Base-by-base conservation (phyloP, 37 sponge, comb jelly and placozoan species). In the Oscarella lobularis region DNA sequence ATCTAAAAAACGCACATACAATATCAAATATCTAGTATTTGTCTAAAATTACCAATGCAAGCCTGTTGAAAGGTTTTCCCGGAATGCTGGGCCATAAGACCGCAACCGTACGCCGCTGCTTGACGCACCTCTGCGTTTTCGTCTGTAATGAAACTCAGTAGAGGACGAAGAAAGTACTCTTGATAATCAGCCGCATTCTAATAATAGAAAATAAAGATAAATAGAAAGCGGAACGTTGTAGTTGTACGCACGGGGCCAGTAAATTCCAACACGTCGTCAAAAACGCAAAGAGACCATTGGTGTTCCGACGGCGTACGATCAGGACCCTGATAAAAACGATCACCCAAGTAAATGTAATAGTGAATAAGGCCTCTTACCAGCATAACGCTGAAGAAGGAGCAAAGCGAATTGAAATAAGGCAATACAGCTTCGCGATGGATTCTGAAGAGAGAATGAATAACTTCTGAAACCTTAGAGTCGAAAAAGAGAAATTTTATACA, bases 201-300 rank as follows among this genome's bases (percentile, higher is more conserved):
- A n/a, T n/a, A n/a, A n/a, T n/a, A n/a, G n/a, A n/a, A n/a, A n/a
- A n/a, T n/a, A n/a, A n/a, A n/a, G n/a, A n/a, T n/a, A n/a, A n/a
- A n/a, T n/a, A n/a, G n/a, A n/a, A n/a, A n/a, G n/a, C n/a, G n/a
- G n/a, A n/a, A n/a, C n/a, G n/a, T n/a, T n/a, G n/a, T n/a, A n/a
- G n/a, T n/a, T n/a, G n/a, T n/a, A 66, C 92, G 36, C 14, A 87
- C 92, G 3, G 82, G 40, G 73, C 92, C 82, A 35, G 88, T 88
- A 82, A 80, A 98, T 67, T 98, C 99, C 36, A 98, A 75, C 31
- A 98, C 76, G 72, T 98, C 99, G 75, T 98, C 99, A 81, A 94
- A 98, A 6, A 91, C 81, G 54, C 99, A 98, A 39, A 98, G 48
- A 3, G 88, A 76, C 95, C 92, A 94, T 77, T 94, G 95, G 38